Percentiles rank a stretch among this genome's conserved stretches.
Evolutionary conservation across 2,888 invertebrate genomes (phyloP).

Genomic region (Eupithecia abbreviata): DNA sequence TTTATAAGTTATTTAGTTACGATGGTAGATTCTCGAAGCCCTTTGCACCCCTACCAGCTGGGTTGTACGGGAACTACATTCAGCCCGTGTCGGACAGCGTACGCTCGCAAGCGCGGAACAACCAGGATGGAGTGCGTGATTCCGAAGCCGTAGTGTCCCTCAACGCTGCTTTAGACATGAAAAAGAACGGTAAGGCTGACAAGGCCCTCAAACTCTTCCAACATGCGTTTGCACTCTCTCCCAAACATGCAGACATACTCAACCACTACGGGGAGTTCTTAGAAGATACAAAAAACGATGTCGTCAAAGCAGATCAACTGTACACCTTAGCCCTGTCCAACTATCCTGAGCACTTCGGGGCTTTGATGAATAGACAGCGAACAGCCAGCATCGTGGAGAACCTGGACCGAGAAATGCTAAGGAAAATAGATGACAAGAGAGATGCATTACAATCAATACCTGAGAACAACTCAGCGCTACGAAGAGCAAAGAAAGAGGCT

Average conservation of each 20-base stretch:
- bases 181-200: conserved; percentile 90
- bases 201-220: conserved; percentile 94
- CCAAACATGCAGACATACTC: conserved; percentile 95
- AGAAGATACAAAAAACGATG: conserved; percentile 92
- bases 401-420: conserved; percentile 91
- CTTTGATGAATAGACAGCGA: conserved; percentile 90
- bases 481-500: conserved; percentile 96
- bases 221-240: conserved; percentile 95
- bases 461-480: conserved; percentile 89
- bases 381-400: conserved; percentile 95
- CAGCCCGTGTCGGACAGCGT: conserved; percentile 62
- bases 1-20: conserved; percentile 70
- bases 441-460: conserved; percentile 92
- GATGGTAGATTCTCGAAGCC: conserved; percentile 71
- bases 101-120: conserved; percentile 49
- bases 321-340: conserved; percentile 93
- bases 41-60: conserved; percentile 75
- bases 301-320: conserved; percentile 94
- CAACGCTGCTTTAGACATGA: conserved; percentile 93
- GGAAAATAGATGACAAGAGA: conserved; percentile 92
- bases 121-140: conserved; percentile 63
- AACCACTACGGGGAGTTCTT: conserved; percentile 96
- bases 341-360: conserved; percentile 92
- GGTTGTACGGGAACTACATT: conserved; percentile 72
- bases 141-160: conserved; percentile 93